A percentile compares a stretch with the other conserved stretches of the same genome.
Conservation (phyloP, 2,797 vertebrate species). For the Clarias fuscus region DNA sequence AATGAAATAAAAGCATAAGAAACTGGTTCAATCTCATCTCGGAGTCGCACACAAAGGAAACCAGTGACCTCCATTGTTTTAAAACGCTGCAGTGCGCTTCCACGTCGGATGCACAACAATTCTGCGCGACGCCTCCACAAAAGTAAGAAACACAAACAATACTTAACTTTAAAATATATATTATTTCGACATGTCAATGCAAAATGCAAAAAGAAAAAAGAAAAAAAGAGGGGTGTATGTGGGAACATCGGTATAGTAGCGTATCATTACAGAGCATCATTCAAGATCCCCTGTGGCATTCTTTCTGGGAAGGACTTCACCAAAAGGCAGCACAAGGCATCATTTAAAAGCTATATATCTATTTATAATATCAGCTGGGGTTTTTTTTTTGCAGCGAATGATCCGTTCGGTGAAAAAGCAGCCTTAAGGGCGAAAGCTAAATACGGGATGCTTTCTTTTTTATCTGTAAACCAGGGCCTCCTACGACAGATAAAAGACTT, state of each 20-base stretch:
- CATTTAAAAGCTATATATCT: conserved; percentile 36
- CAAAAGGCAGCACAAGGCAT: conserved; percentile 30
- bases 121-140: background rate
- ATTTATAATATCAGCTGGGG: conserved; percentile 46
- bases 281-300: conserved; percentile 39
- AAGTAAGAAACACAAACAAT: conserved; percentile 14
- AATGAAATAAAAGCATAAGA: too few relatives aligned
- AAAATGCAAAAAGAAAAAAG: background rate
- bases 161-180: conserved; percentile 13
- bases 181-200: conserved; percentile 7
- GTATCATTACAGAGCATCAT: conserved; percentile 42
- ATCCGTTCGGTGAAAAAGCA: conserved; percentile 23
- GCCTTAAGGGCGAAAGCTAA: conserved; percentile 16
- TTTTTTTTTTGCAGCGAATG: conserved; percentile 5
- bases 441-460: background rate
- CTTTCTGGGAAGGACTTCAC: conserved; percentile 42
- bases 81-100: background rate
- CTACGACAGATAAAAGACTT: background rate
- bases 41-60: background rate
- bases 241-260: conserved; percentile 24
- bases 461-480: background rate
- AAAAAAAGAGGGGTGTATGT: conserved; percentile 10
- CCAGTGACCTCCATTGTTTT: conserved; percentile 16
- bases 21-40: background rate
- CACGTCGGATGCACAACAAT: background rate